A percentile compares a stretch with the other conserved stretches of the same genome.
These are phyloP conservation scores for Piscicola geometra DNA, from an alignment of 2,888 invertebrate genomes.

Conservation along the genomic window DNA sequence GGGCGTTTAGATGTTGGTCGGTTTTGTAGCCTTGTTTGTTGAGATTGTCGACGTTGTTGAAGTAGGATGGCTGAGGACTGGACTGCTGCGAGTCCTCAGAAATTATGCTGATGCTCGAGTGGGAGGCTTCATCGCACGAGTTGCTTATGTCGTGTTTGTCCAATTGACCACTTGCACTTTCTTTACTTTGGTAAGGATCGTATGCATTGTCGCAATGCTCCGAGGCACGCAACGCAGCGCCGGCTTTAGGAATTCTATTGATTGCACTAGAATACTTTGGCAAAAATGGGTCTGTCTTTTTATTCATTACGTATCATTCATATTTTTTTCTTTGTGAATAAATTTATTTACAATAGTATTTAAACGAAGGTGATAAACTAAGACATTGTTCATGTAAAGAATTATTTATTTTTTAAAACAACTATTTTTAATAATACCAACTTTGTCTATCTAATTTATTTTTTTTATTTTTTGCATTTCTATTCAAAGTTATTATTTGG, in stretches of 20 bases:
- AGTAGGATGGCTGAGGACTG: constrained; percentile 49
- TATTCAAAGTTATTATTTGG: not conserved
- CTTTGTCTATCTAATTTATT: not conserved
- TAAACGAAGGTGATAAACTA: not conserved
- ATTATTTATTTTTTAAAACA: not conserved
- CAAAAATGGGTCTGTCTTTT: not conserved
- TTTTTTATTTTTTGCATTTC: not conserved
- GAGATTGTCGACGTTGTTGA: not conserved
- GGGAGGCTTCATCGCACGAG: constrained; percentile 38
- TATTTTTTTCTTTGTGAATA: not conserved
- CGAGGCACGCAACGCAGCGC: not conserved
- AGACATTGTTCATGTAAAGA: constrained; percentile 1
- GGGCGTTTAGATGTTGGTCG: not conserved
- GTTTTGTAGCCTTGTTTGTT: not conserved
- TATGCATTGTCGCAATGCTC: not conserved
- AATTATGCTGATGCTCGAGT: constrained; percentile 55
- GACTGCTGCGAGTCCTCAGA: constrained; percentile 59
- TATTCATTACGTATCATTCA: not conserved
- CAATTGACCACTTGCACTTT: not conserved
- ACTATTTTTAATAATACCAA: not conserved
- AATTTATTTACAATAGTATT: not conserved
- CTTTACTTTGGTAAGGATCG: not conserved
- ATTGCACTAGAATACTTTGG: constrained; percentile 1
- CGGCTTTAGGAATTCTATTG: not conserved
- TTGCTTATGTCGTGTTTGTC: not conserved